Percentiles rank a stretch among this genome's conserved stretches.
phyloP scores from a whole-genome alignment of 2,113 vertebrate genomes.

The Ophiodon elongatus region DNA sequence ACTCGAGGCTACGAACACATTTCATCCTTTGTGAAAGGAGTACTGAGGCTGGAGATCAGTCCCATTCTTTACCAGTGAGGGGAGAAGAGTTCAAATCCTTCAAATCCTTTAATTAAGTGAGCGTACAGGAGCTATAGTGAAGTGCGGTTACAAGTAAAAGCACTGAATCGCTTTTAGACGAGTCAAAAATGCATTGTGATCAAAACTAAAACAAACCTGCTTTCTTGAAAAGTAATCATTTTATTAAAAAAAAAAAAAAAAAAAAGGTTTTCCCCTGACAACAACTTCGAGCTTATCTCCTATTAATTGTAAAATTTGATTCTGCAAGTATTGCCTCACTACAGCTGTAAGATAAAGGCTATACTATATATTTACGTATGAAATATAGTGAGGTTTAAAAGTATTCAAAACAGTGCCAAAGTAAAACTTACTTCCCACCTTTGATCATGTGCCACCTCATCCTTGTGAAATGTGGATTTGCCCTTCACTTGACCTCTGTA shows the following conservation, averaged over 20 bases:
- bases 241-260: neutral
- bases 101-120: neutral
- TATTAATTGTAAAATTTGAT: neutral
- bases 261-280: neutral
- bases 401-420: neutral
- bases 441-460: constrained; percentile 18
- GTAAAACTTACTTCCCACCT: neutral
- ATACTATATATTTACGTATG: neutral
- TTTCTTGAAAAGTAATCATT: neutral
- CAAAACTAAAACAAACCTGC: neutral
- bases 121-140: neutral
- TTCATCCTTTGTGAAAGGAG: neutral
- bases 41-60: neutral
- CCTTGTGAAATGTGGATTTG: constrained; percentile 24
- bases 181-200: neutral
- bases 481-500: constrained; percentile 43
- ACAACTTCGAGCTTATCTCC: neutral
- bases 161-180: neutral
- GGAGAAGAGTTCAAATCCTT: neutral
- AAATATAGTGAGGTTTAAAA: neutral
- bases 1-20: neutral
- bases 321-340: neutral
- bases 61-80: neutral
- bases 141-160: neutral
- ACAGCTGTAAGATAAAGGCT: neutral